phyloP scores from a whole-genome alignment of 2,888 invertebrate genomes.

The Clistopyga incitator region DNA sequence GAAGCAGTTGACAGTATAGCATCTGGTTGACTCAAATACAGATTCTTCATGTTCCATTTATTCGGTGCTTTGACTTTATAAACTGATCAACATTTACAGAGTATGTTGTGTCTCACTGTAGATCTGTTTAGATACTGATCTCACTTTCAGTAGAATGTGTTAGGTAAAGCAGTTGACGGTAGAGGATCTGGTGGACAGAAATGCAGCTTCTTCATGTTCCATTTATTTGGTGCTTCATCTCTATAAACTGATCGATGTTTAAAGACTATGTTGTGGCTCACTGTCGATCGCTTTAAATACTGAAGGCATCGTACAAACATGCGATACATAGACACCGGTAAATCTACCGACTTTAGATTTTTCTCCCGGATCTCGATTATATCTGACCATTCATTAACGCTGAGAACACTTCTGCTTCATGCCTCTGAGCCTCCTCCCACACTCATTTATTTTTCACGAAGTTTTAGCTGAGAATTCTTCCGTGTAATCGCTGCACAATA shows the following conservation, averaged over 20 bases:
- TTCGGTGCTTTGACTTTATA: too few relatives aligned
- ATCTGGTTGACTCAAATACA: too few relatives aligned
- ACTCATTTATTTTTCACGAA: background rate
- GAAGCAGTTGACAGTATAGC: too few relatives aligned
- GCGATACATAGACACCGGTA: background rate
- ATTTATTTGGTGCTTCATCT: background rate
- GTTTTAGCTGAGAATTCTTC: background rate
- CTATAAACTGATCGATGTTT: background rate
- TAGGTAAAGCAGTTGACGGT: background rate
- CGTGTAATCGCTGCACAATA: background rate
- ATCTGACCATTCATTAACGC: background rate
- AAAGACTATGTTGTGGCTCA: background rate
- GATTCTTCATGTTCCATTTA: too few relatives aligned
- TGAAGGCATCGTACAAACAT: too few relatives aligned
- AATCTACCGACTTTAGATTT: background rate
- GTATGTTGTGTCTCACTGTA: too few relatives aligned
- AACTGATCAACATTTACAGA: too few relatives aligned
- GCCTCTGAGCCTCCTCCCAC: background rate
- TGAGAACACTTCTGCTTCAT: background rate
- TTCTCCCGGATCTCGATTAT: background rate
- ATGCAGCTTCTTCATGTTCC: background rate
- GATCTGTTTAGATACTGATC: too few relatives aligned
- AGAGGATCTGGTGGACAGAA: background rate
- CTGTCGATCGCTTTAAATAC: background rate
- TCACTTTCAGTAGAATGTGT: too few relatives aligned